These are phyloP conservation scores for Drosophila miranda DNA, from an alignment of 1,140 invertebrate genomes.

Conservation along the genomic window DNA sequence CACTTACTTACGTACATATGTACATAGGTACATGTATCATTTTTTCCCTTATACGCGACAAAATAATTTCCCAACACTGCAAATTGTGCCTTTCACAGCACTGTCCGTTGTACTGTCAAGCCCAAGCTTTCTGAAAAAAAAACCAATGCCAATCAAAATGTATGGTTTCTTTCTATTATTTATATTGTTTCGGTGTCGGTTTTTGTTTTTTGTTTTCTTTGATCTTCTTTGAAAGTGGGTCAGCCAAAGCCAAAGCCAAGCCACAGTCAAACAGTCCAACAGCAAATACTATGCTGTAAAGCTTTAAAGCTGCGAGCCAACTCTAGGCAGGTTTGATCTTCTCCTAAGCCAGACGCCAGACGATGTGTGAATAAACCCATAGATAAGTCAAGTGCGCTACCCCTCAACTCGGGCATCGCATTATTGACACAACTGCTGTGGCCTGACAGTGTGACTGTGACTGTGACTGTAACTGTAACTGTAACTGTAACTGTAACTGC, in stretches of 20 bases:
- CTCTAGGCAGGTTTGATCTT: too few relatives aligned
- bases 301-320: neutral
- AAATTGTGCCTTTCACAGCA: neutral
- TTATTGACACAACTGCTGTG: conserved; percentile 61
- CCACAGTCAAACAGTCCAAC: neutral
- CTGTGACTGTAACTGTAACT: neutral
- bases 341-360: too few relatives aligned
- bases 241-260: conserved; percentile 17
- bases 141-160: conserved; percentile 40
- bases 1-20: too few relatives aligned
- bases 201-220: conserved; percentile 10
- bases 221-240: conserved; percentile 26
- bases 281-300: conserved; percentile 21
- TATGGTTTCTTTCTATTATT: conserved; percentile 15
- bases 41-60: too few relatives aligned
- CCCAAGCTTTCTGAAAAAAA: too few relatives aligned
- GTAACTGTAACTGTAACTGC: too few relatives aligned
- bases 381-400: conserved; percentile 56
- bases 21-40: neutral
- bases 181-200: neutral
- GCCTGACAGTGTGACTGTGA: conserved; percentile 14
- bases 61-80: neutral
- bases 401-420: conserved; percentile 49
- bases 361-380: conserved; percentile 15
- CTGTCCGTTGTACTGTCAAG: too few relatives aligned